phyloP scores from a whole-genome alignment of 2,888 invertebrate species.

The Sinelater perroti region DNA sequence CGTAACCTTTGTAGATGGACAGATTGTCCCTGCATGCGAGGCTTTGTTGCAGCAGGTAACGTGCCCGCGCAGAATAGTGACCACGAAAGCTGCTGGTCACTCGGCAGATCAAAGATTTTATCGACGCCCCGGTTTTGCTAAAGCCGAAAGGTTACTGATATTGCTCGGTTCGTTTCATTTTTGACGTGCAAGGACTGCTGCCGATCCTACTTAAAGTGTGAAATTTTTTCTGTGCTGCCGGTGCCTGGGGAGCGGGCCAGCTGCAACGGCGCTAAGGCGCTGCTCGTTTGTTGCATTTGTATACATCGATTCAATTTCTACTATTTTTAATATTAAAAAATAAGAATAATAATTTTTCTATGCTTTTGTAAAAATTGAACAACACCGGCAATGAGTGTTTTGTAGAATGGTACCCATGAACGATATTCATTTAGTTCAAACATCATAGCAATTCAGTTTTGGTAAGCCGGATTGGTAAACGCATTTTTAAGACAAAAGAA shows the following conservation, averaged over 20 bases:
- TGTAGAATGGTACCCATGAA: too few species aligned
- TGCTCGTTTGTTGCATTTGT: too few species aligned
- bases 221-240: not conserved
- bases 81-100: slow-evolving; percentile 15
- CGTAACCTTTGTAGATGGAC: too few species aligned
- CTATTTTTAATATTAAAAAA: too few species aligned
- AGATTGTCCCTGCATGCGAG: slow-evolving; percentile 1
- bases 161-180: slow-evolving; percentile 12
- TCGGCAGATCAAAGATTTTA: slow-evolving; percentile 2
- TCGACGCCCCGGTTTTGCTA: slow-evolving; percentile 5
- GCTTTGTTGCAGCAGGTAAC: slow-evolving; percentile 15
- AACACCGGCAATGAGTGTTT: too few species aligned
- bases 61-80: slow-evolving; percentile 8
- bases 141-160: slow-evolving; percentile 18
- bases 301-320: too few species aligned
- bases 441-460: too few species aligned
- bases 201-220: slow-evolving; percentile 13
- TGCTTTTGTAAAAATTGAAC: too few species aligned
- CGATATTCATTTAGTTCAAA: too few species aligned
- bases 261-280: not conserved
- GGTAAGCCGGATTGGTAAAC: too few species aligned
- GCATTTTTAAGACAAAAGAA: too few species aligned
- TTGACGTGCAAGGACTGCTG: slow-evolving; percentile 9
- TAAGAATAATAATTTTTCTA: too few species aligned
- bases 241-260: slow-evolving; percentile 1